phyloP scores from a whole-genome alignment of 2,888 invertebrate genomes.

The Diploptera punctata region DNA sequence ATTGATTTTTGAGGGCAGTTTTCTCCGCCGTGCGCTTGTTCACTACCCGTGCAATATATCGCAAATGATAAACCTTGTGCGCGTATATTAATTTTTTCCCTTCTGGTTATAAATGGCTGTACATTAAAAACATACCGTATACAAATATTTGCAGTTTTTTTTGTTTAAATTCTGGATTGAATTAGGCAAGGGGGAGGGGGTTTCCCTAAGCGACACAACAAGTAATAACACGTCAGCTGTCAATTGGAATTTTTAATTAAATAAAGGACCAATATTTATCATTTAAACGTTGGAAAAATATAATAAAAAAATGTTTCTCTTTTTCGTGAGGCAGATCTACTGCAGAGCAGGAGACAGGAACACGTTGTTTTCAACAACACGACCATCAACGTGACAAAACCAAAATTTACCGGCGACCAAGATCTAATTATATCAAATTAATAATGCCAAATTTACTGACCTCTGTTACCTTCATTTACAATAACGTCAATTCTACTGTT shows the following conservation, averaged over 20 bases:
- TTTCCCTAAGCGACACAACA: constrained; percentile 20
- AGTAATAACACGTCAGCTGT: constrained; percentile 29
- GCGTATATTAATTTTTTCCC: not conserved
- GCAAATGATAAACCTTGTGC: constrained; percentile 2
- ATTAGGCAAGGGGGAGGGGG: constrained; percentile 6
- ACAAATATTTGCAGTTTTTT: constrained; percentile 10
- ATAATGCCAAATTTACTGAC: too few species aligned
- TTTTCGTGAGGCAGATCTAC: too few species aligned
- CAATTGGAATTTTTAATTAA: constrained; percentile 30
- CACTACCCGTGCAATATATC: constrained; percentile 22
- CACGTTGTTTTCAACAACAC: too few species aligned
- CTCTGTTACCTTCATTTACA: too few species aligned
- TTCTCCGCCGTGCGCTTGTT: constrained; percentile 21
- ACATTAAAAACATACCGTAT: not conserved
- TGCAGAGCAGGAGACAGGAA: too few species aligned
- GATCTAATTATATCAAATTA: too few species aligned
- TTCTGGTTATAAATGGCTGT: constrained; percentile 12
- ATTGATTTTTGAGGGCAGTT: constrained; percentile 23
- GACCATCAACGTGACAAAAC: too few species aligned
- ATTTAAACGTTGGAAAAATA: constrained; percentile 11
- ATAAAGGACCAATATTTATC: constrained; percentile 29
- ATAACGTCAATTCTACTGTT: too few species aligned
- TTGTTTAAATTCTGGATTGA: constrained; percentile 20
- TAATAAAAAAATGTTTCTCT: too few species aligned
- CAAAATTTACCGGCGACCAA: too few species aligned